Percentiles rank a stretch among this genome's conserved stretches.
These are phyloP conservation scores for Samia ricini DNA, from an alignment of 1,140 invertebrate genomes.

Conservation along the genomic window DNA sequence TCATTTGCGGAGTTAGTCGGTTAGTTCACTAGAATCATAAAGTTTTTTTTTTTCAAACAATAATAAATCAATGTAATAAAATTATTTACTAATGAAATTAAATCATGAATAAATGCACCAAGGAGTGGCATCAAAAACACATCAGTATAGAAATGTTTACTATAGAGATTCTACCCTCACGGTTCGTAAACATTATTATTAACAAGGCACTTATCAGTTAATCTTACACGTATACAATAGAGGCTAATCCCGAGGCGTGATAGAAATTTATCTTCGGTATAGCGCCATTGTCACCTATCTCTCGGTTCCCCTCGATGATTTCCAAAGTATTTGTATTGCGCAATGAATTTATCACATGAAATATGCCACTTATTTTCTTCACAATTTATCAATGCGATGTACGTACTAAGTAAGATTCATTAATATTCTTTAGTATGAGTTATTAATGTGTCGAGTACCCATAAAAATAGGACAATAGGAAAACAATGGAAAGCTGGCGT, in stretches of 20 bases:
- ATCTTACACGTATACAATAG: constrained; percentile 72
- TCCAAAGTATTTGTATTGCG: neutral
- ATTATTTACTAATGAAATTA: neutral
- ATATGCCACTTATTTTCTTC: constrained; percentile 8
- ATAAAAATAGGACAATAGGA: too few species aligned
- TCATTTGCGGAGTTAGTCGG: too few species aligned
- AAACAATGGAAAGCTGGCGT: too few species aligned
- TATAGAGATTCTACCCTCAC: constrained; percentile 25
- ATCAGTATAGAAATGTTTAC: neutral
- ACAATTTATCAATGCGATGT: too few species aligned
- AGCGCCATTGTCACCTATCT: constrained; percentile 57
- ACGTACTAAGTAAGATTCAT: too few species aligned
- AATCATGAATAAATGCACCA: neutral
- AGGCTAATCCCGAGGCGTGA: constrained; percentile 69
- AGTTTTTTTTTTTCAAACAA: too few species aligned
- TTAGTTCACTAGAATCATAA: too few species aligned
- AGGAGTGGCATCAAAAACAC: neutral
- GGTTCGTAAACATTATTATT: constrained; percentile 63
- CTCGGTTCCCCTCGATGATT: constrained; percentile 26
- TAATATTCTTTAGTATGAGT: too few species aligned
- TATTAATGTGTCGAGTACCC: too few species aligned
- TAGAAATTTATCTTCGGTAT: constrained; percentile 70
- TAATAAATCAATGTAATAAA: neutral
- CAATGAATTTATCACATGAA: constrained; percentile 14
- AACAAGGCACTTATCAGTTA: constrained; percentile 75